Percentiles rank a stretch among this genome's conserved stretches.
Conservation (phyloP, 2,113 vertebrate species). For the Nymphicus hollandicus region DNA sequence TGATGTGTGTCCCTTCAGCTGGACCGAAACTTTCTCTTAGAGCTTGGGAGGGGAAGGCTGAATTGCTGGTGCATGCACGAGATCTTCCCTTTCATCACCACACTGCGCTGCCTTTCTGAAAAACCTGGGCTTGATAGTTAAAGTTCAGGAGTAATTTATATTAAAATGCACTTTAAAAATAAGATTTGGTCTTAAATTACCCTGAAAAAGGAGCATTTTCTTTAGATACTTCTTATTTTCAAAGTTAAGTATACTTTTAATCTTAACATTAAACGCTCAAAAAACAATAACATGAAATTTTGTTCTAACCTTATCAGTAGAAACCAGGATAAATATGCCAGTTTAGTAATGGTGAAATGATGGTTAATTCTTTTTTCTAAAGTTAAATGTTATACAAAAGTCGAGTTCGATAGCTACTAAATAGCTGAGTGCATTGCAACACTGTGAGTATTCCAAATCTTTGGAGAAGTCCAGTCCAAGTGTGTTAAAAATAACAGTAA, state of each 20-base stretch:
- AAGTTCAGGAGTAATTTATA: not conserved
- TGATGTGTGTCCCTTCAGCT: not conserved
- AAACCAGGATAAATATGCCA: not conserved
- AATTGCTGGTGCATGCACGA: not conserved
- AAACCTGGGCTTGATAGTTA: not conserved
- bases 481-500: not conserved
- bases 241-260: not conserved
- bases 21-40: not conserved
- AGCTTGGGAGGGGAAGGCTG: not conserved
- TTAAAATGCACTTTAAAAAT: not conserved
- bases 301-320: not conserved
- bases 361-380: not conserved
- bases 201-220: not conserved
- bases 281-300: not conserved
- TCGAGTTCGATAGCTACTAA: not conserved
- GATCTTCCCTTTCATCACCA: not conserved
- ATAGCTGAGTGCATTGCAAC: not conserved
- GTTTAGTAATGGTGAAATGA: not conserved
- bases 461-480: not conserved
- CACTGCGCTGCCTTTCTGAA: not conserved
- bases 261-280: not conserved
- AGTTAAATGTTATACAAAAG: not conserved
- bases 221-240: not conserved
- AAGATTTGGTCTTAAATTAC: not conserved
- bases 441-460: not conserved